phyloP scores from a whole-genome alignment of 2,797 vertebrate genomes.

The Nyctibius grandis region DNA sequence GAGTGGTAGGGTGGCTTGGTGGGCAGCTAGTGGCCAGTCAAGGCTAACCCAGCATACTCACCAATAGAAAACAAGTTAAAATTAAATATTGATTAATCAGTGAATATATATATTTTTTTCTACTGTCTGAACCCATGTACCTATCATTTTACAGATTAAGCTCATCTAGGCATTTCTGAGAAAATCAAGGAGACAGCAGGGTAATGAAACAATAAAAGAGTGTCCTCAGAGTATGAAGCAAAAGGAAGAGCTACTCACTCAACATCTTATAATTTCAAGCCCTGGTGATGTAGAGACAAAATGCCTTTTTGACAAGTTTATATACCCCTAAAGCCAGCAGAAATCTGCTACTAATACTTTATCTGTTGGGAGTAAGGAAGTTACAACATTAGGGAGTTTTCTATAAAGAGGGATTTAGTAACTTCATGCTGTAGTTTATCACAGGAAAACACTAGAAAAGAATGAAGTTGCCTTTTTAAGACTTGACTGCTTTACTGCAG shows the following conservation, averaged over 20 bases:
- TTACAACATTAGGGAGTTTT: not conserved
- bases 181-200: too few relatives aligned
- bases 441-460: not conserved
- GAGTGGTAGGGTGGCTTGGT: too few relatives aligned
- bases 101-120: too few relatives aligned
- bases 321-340: not conserved
- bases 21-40: too few relatives aligned
- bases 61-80: too few relatives aligned
- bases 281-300: not conserved
- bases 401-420: not conserved
- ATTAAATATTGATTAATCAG: too few relatives aligned
- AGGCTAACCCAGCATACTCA: too few relatives aligned
- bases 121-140: too few relatives aligned
- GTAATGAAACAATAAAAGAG: not conserved
- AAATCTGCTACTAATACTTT: not conserved
- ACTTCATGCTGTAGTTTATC: not conserved
- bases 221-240: not conserved
- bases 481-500: not conserved
- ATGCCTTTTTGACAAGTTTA: not conserved
- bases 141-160: too few relatives aligned
- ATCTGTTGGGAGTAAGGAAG: not conserved
- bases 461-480: not conserved
- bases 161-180: too few relatives aligned
- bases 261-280: not conserved
- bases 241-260: not conserved